Evolutionary conservation across 2,113 vertebrate species (phyloP), one percentile per base, ranked within the genome.

Genomic region (Brienomyrus brachyistius): DNA sequence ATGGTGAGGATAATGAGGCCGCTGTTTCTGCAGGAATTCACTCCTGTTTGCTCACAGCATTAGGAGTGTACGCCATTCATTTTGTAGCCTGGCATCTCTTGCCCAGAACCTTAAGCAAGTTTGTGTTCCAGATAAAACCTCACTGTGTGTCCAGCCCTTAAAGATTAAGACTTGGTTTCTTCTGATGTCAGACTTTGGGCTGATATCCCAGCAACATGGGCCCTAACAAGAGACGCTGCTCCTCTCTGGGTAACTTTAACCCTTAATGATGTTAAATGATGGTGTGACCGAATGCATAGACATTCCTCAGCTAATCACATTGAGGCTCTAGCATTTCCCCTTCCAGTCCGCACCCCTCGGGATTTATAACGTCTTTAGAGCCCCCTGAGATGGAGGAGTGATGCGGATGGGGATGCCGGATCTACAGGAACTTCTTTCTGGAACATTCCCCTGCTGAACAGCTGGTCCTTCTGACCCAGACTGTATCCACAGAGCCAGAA

Each of bases 1-100:
- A 77, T 51, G 59, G 47, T 50, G 23, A 80, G 88, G 50, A 88
- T 70, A 21, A 35, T 7, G 21, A 50, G 6, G 48, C 66, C 15
- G 31, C 48, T 31, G 21, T 88, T 56, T 88, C 50, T 51, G 50
- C 74, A 19, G 35, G 35, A 43, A 80, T 43, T 40, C 13, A 88
- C 48, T 88, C 48, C 88, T 88, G 62, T 80, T 50, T 88, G n/a
- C 50, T 88, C 88, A 35, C 62, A 21, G 11, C 47, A 43, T 66
- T 40, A 48, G 17, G 23, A 88, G 62, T 27, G 8, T 27, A 15
- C n/a, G 8, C 5, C 21, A 27, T 66, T 27, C 27, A 62, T 62
- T 23, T 62, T 23, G 19, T 62, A 62, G 19, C n/a, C 56, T n/a
- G 56, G 56, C 19, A 62, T 62, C 56, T 23, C 56, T 19, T 62